Evolutionary conservation across 2,888 invertebrate genomes (phyloP), one percentile per base, ranked within the genome.

Genomic region (Tribolium freemani): DNA sequence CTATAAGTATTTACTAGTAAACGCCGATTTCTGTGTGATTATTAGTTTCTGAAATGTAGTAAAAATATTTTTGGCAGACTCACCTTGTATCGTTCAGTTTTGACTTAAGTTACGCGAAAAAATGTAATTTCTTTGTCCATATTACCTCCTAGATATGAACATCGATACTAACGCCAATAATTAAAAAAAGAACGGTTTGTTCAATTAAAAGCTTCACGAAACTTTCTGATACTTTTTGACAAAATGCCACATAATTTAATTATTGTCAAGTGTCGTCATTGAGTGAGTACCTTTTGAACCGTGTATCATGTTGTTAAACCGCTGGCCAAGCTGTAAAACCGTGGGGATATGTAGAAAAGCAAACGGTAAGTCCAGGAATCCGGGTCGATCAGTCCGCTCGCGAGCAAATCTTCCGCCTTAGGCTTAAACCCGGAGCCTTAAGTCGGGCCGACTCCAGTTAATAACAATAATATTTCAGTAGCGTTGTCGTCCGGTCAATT

Each of bases 321-420:
- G 69, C 63, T 72, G 76, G 57, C 71, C 73, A 72, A 76, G 71
- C 78, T 76, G 78, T 72, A 76, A 79, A 80, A 80, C 77, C 79
- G 76, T 75, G 69, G 74, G 78, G 80, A 79, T 81, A 81, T 81
- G 80, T 79, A 81, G 79, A 82, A 80, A 80, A 81, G 81, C 80
- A 77, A 69, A 57, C 63, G 74, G 71, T 77, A 75, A 78, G 76
- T 75, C 75, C 72, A 72, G 74, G 77, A 78, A 78, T 79, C 79
- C 78, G 74, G 75, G 72, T 74, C 76, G 76, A 79, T 78, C 78
- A 77, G 76, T 75, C 72, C 74, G 76, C 72, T 75, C 76, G 71
- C 54, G 74, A 69, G 76, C 75, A 79, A 79, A 78, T 74, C 77
- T 72, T 58, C 51, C 67, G 77, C 76, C 79, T 79, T 79, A 78